phyloP scores from a whole-genome alignment of 1,140 invertebrate genomes.

The Zaprionus camerounensis region DNA sequence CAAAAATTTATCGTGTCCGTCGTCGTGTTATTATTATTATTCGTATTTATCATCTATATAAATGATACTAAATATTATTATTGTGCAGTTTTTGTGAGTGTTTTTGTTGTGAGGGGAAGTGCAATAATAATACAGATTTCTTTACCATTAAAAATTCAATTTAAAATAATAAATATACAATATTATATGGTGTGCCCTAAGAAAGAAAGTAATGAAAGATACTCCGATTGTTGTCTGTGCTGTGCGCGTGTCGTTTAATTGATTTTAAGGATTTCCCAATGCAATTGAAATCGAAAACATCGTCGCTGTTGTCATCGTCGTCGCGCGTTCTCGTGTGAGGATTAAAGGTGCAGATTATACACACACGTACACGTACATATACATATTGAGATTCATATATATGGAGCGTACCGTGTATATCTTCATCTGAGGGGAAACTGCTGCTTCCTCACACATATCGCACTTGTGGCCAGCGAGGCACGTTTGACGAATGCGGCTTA shows the following conservation, averaged over 20 bases:
- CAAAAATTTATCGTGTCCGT: background rate
- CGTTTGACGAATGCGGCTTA: constrained; percentile 69
- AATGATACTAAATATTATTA: constrained; percentile 13
- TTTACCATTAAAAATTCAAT: background rate
- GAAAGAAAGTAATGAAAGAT: constrained; percentile 17
- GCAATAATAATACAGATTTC: constrained; percentile 20
- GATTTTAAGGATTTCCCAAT: constrained; percentile 75
- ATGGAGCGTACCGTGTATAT: constrained; percentile 31
- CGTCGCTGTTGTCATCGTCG: constrained; percentile 9
- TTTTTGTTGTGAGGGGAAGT: constrained; percentile 7
- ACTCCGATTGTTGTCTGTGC: constrained; percentile 40
- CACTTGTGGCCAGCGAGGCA: constrained; percentile 65
- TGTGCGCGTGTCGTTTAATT: constrained; percentile 75
- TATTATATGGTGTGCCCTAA: background rate
- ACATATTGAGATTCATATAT: constrained; percentile 9
- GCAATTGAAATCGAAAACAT: constrained; percentile 67
- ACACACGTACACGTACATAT: constrained; percentile 17
- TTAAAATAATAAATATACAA: background rate
- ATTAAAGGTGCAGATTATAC: constrained; percentile 76
- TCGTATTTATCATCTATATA: constrained; percentile 20
- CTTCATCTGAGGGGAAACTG: constrained; percentile 17
- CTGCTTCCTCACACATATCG: constrained; percentile 50
- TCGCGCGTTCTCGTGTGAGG: constrained; percentile 54
- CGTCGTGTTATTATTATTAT: constrained; percentile 49
- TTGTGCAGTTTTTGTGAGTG: constrained; percentile 19